Conservation (phyloP, 35 echinoderm and acorn worm genomes). For the Ptychodera flava region DNA sequence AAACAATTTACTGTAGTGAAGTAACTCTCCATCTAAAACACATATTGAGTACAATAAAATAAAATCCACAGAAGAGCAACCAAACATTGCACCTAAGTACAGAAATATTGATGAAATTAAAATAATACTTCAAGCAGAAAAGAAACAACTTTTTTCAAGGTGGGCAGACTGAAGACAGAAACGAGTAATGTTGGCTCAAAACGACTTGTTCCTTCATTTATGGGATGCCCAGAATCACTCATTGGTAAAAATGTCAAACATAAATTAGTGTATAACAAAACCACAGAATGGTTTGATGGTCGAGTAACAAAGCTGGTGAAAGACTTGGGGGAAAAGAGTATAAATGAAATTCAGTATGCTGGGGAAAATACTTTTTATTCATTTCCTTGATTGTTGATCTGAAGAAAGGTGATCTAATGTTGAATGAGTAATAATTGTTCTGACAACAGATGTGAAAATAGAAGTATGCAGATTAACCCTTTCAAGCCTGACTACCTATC, state of each 20-base stretch:
- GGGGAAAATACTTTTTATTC: neutral
- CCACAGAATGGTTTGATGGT: neutral
- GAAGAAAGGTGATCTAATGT: too few species aligned
- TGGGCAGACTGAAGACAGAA: neutral
- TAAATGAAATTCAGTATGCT: neutral
- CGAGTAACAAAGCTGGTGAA: neutral
- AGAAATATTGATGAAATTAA: neutral
- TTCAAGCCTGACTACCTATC: too few species aligned
- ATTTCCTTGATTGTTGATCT: neutral
- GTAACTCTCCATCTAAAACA: neutral
- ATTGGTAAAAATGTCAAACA: neutral
- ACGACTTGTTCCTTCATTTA: neutral
- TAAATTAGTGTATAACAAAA: neutral
- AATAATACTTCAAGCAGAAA: neutral
- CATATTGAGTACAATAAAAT: conserved; percentile 1
- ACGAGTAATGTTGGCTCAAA: neutral
- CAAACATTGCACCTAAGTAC: neutral
- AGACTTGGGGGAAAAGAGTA: neutral
- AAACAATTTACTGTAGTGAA: neutral
- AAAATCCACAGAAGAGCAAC: neutral
- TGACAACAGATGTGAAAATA: too few species aligned
- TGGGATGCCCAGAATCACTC: neutral
- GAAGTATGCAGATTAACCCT: too few species aligned
- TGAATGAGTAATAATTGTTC: too few species aligned
- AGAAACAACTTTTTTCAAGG: neutral